These are phyloP conservation scores for Lasioglossum figueresi DNA, from an alignment of 2,888 invertebrate species.

Conservation along the genomic window DNA sequence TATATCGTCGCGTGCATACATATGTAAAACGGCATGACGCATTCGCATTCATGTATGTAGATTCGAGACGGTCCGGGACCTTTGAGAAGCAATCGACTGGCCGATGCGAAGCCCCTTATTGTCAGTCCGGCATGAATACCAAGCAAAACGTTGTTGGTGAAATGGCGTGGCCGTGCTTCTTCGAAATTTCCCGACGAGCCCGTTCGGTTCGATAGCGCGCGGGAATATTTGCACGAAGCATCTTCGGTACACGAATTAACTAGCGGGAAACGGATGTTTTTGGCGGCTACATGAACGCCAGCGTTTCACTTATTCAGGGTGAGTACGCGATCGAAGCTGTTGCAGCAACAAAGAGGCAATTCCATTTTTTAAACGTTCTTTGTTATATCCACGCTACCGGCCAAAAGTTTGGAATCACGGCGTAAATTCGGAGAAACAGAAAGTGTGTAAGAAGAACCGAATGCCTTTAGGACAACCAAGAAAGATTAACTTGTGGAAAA, in stretches of 20 bases:
- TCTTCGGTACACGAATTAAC: not conserved
- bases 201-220: not conserved
- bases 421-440: no score
- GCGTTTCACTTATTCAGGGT: no score
- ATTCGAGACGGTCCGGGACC: slow-evolving; percentile 64
- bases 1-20: slow-evolving; percentile 61
- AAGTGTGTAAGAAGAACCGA: no score
- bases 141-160: slow-evolving; percentile 29
- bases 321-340: no score
- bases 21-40: slow-evolving; percentile 69
- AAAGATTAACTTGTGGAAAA: no score
- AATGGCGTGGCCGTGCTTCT: slow-evolving; percentile 20
- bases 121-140: slow-evolving; percentile 48
- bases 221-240: not conserved
- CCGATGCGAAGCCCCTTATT: slow-evolving; percentile 47
- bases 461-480: no score
- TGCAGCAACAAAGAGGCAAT: no score
- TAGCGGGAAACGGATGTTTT: no score
- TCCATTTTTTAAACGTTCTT: no score
- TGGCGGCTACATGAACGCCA: no score
- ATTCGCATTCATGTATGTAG: slow-evolving; percentile 72
- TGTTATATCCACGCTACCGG: no score
- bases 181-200: slow-evolving; percentile 30
- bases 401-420: no score
- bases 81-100: slow-evolving; percentile 66